phyloP scores from a whole-genome alignment of 2,888 invertebrate genomes.

The Anaspis maculata region DNA sequence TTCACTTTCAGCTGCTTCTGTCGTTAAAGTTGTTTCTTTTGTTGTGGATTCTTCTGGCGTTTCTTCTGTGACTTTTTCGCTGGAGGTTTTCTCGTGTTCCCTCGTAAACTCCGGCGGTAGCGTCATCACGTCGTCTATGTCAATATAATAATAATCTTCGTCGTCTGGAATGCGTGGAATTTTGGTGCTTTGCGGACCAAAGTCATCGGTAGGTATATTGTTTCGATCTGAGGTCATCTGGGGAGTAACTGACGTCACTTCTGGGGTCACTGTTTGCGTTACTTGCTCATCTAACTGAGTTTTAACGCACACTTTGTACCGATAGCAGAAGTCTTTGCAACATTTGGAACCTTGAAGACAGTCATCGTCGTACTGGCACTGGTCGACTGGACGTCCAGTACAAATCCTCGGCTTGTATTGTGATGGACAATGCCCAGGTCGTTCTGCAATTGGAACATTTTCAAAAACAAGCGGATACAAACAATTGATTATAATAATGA shows the following conservation, averaged over 20 bases:
- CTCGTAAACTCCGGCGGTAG: neutral
- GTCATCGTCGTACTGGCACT: slow-evolving; percentile 38
- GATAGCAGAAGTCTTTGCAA: neutral
- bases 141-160: too few species aligned
- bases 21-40: neutral
- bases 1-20: slow-evolving; percentile 1
- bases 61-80: neutral
- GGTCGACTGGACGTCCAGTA: too few species aligned
- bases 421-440: too few species aligned
- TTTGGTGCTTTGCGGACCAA: neutral
- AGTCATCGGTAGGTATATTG: neutral
- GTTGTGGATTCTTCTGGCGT: neutral
- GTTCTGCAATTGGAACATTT: too few species aligned
- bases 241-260: slow-evolving; percentile 1
- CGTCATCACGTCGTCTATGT: neutral
- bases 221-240: neutral
- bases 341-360: neutral
- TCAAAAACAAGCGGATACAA: too few species aligned
- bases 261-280: neutral
- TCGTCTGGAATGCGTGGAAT: neutral
- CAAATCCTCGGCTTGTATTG: too few species aligned
- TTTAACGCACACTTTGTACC: neutral
- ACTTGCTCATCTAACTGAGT: neutral
- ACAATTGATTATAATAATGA: too few species aligned
- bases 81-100: neutral